Evolutionary conservation across 2,888 invertebrate genomes (phyloP), one percentile per base, ranked within the genome.

Genomic region (Ellobium chinense): DNA sequence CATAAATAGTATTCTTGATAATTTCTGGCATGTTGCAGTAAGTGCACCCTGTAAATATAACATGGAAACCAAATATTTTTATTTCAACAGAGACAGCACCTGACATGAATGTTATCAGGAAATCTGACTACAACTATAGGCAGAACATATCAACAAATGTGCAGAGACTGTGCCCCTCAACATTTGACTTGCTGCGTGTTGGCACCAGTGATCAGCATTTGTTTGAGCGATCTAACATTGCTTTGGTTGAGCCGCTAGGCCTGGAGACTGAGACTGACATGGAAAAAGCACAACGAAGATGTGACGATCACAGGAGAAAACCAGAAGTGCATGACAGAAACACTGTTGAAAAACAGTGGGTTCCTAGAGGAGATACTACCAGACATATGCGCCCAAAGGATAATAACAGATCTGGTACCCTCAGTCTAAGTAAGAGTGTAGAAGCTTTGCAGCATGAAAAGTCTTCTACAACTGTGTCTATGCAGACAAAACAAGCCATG

Each of bases 61-160:
- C n/a, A 34, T 62, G 14, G 12, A 27, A 37, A 75, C 9, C 31
- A n/a, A 21, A n/a, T n/a, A 27, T 66, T 34, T 62, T 56, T 76
- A 56, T 60, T 24, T 68, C 31, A 66, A n/a, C 80, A 83, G 81
- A 73, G 56, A 37, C 63, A 14, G 29, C 37, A 2, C 36, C 14
- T n/a, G 39, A 63, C 27, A 54, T 78, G 27, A 39, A 69, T 7
- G 68, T 85, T 4, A 78, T 78, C 14, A 39, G 37, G 37, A 62
- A 69, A 5, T 60, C 66, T 39, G 73, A 73, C 31, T 85, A 85
- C 77, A 70, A 34, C 46, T 60, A 78, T 21, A 60, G 31, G 9
- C 87, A 87, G 21, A 36, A 70, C 7, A 85, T 89, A 34, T 78
- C 86, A 24, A 56, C 83, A 21, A 82, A 82, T 37, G 84, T 86